Evolutionary conservation across 2,888 invertebrate species (phyloP).

Genomic region (Pecten maximus): DNA sequence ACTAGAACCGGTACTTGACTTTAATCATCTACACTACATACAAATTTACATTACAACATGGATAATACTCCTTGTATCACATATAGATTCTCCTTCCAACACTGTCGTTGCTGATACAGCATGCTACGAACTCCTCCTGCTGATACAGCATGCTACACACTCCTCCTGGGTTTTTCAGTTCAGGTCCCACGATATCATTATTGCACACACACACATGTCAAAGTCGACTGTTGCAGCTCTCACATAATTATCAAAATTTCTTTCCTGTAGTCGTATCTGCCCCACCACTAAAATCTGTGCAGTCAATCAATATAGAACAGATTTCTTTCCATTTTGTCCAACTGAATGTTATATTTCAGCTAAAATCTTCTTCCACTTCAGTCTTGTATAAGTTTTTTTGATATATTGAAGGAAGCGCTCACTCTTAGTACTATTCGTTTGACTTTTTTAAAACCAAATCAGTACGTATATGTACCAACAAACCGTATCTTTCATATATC

Average conservation of each 20-base stretch:
- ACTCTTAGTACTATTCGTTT: not conserved
- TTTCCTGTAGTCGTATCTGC: not conserved
- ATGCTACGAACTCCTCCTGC: not conserved
- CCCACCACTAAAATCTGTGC: not conserved
- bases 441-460: not conserved
- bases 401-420: not conserved
- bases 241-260: not conserved
- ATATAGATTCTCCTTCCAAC: not conserved
- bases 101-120: not conserved
- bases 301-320: not conserved
- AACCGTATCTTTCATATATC: not conserved
- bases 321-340: not conserved
- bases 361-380: not conserved
- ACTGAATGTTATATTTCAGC: not conserved
- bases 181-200: not conserved
- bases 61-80: not conserved
- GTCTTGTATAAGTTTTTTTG: not conserved
- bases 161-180: not conserved
- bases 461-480: not conserved
- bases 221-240: not conserved
- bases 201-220: not conserved
- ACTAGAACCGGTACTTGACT: not conserved
- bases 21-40: not conserved
- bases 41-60: not conserved
- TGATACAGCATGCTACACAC: not conserved